A percentile compares a stretch with the other conserved stretches of the same genome.
phyloP scores from a whole-genome alignment of 1,140 invertebrate genomes.

The Lasioglossum baleicum region DNA sequence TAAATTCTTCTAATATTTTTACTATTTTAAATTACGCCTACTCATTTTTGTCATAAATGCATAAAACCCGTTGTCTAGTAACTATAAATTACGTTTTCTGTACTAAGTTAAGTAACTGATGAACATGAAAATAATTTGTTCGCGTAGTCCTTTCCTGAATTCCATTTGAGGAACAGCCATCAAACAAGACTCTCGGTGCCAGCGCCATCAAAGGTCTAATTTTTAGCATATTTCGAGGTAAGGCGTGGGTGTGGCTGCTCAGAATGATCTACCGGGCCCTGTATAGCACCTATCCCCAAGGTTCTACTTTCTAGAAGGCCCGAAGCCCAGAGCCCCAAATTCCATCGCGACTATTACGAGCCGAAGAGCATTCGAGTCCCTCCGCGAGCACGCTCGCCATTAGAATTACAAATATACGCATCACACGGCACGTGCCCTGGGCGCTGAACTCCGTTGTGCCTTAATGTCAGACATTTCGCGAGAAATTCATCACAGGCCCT shows the following conservation, averaged over 20 bases:
- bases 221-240: background rate
- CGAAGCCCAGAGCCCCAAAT: slow-evolving; percentile 49
- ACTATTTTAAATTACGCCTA: no score
- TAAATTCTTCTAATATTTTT: no score
- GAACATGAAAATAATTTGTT: no score
- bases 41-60: no score
- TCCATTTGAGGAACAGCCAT: no score
- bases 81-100: no score
- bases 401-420: slow-evolving; percentile 67
- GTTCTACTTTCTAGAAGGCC: slow-evolving; percentile 47
- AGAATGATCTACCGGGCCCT: slow-evolving; percentile 25
- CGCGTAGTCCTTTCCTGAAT: no score
- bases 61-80: no score
- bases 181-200: no score
- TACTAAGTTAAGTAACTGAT: no score
- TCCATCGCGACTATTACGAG: slow-evolving; percentile 54
- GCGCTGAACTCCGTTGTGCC: slow-evolving; percentile 57
- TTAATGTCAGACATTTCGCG: slow-evolving; percentile 65
- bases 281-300: slow-evolving; percentile 27
- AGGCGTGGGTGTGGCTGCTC: slow-evolving; percentile 42
- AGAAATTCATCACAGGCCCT: slow-evolving; percentile 60
- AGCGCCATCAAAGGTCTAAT: background rate
- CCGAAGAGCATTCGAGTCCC: slow-evolving; percentile 32
- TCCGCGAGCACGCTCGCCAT: slow-evolving; percentile 51
- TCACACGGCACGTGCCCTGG: slow-evolving; percentile 62